Evolutionary conservation across 2,113 vertebrate genomes (phyloP), one percentile per base, ranked within the genome.

Genomic region (Vulpes ferrilata): DNA sequence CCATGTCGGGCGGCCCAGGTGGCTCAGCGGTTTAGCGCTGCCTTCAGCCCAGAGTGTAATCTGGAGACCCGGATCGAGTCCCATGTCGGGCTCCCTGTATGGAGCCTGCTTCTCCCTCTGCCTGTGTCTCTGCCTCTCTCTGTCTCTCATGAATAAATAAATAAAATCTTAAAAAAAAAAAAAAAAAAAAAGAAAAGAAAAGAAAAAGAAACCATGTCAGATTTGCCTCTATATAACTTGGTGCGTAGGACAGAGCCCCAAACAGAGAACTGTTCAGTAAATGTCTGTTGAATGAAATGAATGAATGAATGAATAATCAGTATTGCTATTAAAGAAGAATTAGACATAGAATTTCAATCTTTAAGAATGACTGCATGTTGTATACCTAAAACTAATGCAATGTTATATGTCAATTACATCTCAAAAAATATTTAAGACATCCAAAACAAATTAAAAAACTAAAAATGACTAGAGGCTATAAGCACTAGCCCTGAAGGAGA

Each of bases 181-280:
- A 35, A n/a, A 35, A 35, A 35, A 43, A 43, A 43, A 43, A 43
- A 43, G 43, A 43, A 43, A 43, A 43, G 38, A 43, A 43, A 43
- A 43, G 43, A 43, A 43, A 43, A 43, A 95, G 59, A 82, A 38
- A 78, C 32, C n/a, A 43, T n/a, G 23, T 62, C 32, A 88, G 67
- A 73, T 73, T 64, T 60, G 57, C 51, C 64, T 69, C 85, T 80
- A 67, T 80, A 88, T 73, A 94, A 51, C 38, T 93, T 32, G 95
- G 20, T 64, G 25, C 62, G 90, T 12, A 55, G 55, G 60, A 90
- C 65, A 93, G 35, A 93, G 57, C 11, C 55, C 43, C 64, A 25
- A 4, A 93, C 38, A 93, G 88, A 90, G 9, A 38, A 86, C 30
- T 85, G 6, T 22, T 91, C 67, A 69, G 25, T 78, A 38, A 89